A percentile compares a stretch with the other conserved stretches of the same genome.
phyloP scores from a whole-genome alignment of 2,113 vertebrate species.

The Natator depressus region DNA sequence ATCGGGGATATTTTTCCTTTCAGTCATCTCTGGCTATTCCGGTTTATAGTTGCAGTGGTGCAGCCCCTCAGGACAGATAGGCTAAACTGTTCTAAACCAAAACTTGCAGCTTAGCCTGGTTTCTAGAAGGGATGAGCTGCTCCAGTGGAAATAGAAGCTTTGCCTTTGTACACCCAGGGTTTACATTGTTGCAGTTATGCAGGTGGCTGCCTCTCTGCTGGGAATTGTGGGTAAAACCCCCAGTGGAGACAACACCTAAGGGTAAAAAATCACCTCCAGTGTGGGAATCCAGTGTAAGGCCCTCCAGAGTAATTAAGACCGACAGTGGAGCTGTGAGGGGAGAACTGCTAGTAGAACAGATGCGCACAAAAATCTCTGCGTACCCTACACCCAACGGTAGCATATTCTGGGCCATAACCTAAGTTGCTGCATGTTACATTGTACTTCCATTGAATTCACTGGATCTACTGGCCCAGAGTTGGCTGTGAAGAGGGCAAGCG shows the following conservation, averaged over 20 bases:
- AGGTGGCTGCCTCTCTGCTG: background rate
- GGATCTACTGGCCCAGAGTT: background rate
- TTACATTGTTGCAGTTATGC: background rate
- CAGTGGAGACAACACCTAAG: background rate
- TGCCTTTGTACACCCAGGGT: background rate
- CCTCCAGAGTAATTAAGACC: accelerated
- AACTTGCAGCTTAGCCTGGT: background rate
- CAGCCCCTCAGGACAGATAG: background rate
- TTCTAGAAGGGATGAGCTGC: background rate
- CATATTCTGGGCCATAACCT: background rate
- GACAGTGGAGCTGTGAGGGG: background rate
- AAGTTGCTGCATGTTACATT: accelerated
- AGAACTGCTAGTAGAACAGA: background rate
- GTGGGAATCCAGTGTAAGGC: background rate
- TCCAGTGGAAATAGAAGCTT: background rate
- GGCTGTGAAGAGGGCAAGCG: accelerated
- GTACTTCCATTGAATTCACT: accelerated
- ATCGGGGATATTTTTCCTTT: background rate
- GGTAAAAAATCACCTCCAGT: background rate
- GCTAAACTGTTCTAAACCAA: background rate
- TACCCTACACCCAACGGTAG: background rate
- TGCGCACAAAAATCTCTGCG: background rate
- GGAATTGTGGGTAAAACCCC: background rate
- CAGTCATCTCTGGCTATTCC: background rate
- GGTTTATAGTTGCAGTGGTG: background rate